phyloP scores from a whole-genome alignment of 2,888 invertebrate species.

The Dasypolia templi region DNA sequence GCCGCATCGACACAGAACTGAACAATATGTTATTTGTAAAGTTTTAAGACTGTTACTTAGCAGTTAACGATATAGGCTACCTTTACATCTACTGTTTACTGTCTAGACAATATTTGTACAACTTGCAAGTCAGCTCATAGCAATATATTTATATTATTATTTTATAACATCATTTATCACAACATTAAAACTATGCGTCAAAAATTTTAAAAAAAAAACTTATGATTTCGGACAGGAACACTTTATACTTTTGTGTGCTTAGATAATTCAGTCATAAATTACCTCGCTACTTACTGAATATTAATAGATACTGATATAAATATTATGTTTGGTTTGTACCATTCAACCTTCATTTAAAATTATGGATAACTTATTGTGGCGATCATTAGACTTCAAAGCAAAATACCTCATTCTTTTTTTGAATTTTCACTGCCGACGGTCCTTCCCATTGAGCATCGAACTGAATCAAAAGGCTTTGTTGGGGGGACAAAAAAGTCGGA shows the following conservation, averaged over 20 bases:
- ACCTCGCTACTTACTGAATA: conserved; percentile 28
- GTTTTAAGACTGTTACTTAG: too few relatives aligned
- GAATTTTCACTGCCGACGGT: not conserved
- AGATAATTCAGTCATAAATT: conserved; percentile 22
- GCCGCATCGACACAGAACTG: too few relatives aligned
- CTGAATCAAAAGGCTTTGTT: not conserved
- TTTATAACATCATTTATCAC: too few relatives aligned
- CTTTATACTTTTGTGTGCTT: conserved; percentile 8
- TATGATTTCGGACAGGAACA: conserved; percentile 12
- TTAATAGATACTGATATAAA: conserved; percentile 19
- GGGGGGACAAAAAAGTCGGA: not conserved
- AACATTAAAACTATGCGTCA: not conserved
- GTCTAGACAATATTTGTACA: not conserved
- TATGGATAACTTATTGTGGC: not conserved
- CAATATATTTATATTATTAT: not conserved
- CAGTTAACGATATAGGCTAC: too few relatives aligned
- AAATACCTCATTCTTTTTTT: not conserved
- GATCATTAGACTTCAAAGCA: not conserved
- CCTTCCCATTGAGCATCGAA: not conserved
- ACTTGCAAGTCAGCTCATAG: not conserved
- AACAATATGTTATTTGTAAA: too few relatives aligned
- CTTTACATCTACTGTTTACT: not conserved
- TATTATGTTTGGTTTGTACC: conserved; percentile 11
- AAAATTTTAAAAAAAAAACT: not conserved
- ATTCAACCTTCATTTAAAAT: conserved; percentile 23